A percentile compares a stretch with the other conserved stretches of the same genome.
These are phyloP conservation scores for Esox masquinongy DNA, from an alignment of 2,797 vertebrate species.

Conservation along the genomic window DNA sequence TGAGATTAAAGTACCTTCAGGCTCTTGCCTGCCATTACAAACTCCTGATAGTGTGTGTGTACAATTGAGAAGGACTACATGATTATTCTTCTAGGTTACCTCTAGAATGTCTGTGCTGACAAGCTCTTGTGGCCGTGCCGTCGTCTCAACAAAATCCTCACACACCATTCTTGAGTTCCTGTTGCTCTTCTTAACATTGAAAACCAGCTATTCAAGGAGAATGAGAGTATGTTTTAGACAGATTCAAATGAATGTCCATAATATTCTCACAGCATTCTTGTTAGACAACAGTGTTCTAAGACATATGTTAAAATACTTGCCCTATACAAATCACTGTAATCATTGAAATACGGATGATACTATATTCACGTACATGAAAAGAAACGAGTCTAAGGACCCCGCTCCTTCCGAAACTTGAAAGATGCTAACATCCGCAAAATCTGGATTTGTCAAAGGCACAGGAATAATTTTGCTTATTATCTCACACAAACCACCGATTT, in stretches of 20 bases:
- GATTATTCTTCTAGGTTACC: constrained; percentile 65
- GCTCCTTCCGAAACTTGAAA: too few relatives aligned
- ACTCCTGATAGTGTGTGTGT: background rate
- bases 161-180: constrained; percentile 42
- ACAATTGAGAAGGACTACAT: background rate
- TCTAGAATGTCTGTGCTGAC: constrained; percentile 82
- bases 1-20: background rate
- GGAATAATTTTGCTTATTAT: too few relatives aligned
- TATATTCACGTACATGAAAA: background rate
- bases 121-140: constrained; percentile 82
- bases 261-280: background rate
- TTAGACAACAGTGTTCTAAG: background rate
- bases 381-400: too few relatives aligned
- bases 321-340: background rate
- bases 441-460: too few relatives aligned
- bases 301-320: background rate
- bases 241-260: background rate
- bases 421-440: too few relatives aligned
- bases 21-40: background rate
- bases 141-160: constrained; percentile 83
- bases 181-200: constrained; percentile 72
- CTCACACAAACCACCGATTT: too few relatives aligned
- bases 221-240: constrained; percentile 1
- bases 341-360: background rate
- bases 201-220: constrained; percentile 75